Conservation (phyloP, 2,888 invertebrate species). For the Lamellibrachia satsuma region DNA sequence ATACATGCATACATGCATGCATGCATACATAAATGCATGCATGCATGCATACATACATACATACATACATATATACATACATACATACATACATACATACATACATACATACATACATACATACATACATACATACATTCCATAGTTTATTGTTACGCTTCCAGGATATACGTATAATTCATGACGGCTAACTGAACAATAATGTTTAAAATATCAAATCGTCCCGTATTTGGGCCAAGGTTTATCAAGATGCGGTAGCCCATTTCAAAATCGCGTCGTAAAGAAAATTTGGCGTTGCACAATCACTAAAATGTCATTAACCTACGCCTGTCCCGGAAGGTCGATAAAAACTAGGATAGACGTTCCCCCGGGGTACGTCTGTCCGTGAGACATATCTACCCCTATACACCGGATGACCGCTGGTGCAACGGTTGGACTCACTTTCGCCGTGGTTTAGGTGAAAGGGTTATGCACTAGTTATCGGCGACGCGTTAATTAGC, state of each 20-base stretch:
- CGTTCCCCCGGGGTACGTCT: neutral
- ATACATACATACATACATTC: no score
- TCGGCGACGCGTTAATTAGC: neutral
- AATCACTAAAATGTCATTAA: neutral
- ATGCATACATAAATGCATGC: no score
- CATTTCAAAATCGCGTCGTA: neutral
- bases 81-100: no score
- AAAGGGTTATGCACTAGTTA: constrained; percentile 9
- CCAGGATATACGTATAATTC: no score
- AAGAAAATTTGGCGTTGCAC: neutral
- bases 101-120: no score
- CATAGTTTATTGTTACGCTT: no score
- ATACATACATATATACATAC: no score
- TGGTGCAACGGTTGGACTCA: neutral
- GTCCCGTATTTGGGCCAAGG: neutral
- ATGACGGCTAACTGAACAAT: no score
- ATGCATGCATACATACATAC: no score
- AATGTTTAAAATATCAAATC: neutral
- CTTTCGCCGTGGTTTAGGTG: neutral
- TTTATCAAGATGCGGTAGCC: neutral
- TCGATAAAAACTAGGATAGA: neutral
- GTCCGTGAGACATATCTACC: neutral
- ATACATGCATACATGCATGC: no score
- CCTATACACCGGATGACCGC: neutral
- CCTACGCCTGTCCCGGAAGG: neutral